Evolutionary conservation across 2,888 invertebrate species (phyloP), one percentile per base, ranked within the genome.

Genomic region (Caprella mutica): DNA sequence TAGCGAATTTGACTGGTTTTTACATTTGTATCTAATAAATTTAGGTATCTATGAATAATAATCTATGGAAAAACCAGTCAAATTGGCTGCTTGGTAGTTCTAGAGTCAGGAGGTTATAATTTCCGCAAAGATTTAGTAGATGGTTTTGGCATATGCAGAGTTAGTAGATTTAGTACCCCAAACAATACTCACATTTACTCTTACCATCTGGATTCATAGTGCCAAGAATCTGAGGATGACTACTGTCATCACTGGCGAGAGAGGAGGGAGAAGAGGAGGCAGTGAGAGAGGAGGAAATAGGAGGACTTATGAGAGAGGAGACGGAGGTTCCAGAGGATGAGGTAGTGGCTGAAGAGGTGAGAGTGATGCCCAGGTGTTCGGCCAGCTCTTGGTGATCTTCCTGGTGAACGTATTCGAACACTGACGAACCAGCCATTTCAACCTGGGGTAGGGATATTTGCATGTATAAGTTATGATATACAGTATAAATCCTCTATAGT

Each of bases 381-480:
- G 94, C 94, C 68, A 96, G 81, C 75, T 96, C 96, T 19, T 86
- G 83, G 72, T 94, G 93, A 75, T 98, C 98, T 68, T 85, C 84
- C 71, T 87, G 88, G 74, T 98, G 97, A 60, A 96, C 83, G 77
- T 98, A 98, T 76, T 97, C 96, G 74, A 94, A 94, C 73, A 98
- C 85, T 77, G 92, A 92, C 76, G 93, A 94, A 59, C 97, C 98
- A 48, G 96, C 94, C 94, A 98, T 93, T 78, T 98, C 97, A 73
- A 97, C 97, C 92, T 93, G 77, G 5, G 23, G 48, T 24, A 30
- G n/a, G 27, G 2, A 46, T 26, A 46, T 17, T 23, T 17, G 24
- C 24, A 23, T 9, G 6, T 9, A n/a, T n/a, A n/a, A n/a, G n/a
- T n/a, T n/a, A n/a, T n/a, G n/a, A n/a, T n/a, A n/a, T n/a, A n/a